Conservation (phyloP, 2,888 invertebrate species). For the Melieria picta region DNA sequence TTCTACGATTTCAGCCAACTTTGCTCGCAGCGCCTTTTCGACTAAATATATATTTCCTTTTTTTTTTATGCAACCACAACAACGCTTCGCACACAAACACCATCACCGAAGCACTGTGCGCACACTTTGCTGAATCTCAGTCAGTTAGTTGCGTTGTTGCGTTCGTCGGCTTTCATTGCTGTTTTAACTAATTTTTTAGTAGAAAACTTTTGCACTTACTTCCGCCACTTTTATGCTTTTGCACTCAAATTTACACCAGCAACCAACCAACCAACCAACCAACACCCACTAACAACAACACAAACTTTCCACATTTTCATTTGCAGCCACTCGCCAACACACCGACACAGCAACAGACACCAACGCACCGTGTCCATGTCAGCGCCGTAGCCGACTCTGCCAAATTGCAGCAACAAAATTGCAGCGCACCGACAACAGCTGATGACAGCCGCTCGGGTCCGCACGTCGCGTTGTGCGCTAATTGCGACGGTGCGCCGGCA, state of each 20-base stretch:
- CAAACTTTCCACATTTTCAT: background rate
- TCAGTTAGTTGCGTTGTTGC: slow-evolving; percentile 18
- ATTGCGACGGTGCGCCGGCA: too few species aligned
- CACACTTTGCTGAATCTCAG: slow-evolving; percentile 26
- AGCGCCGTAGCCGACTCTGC: too few species aligned
- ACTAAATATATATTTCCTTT: too few species aligned
- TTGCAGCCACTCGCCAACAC: background rate
- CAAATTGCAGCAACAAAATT: too few species aligned
- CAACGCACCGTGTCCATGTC: too few species aligned
- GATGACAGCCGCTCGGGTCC: too few species aligned
- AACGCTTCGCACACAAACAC: slow-evolving; percentile 21
- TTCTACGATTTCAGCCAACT: too few species aligned
- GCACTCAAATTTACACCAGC: slow-evolving; percentile 33
- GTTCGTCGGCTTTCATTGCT: slow-evolving; percentile 37
- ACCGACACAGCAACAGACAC: too few species aligned
- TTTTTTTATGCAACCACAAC: background rate
- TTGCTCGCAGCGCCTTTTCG: too few species aligned
- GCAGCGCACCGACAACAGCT: too few species aligned
- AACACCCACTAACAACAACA: background rate
- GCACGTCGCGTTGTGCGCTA: too few species aligned
- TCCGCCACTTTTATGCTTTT: slow-evolving; percentile 36
- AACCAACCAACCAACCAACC: background rate
- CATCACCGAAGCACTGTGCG: slow-evolving; percentile 24
- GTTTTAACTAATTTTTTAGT: slow-evolving; percentile 47
- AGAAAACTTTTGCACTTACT: slow-evolving; percentile 47